Conservation (phyloP, 2,113 vertebrate species). For the Zosterops hypoxanthus region DNA sequence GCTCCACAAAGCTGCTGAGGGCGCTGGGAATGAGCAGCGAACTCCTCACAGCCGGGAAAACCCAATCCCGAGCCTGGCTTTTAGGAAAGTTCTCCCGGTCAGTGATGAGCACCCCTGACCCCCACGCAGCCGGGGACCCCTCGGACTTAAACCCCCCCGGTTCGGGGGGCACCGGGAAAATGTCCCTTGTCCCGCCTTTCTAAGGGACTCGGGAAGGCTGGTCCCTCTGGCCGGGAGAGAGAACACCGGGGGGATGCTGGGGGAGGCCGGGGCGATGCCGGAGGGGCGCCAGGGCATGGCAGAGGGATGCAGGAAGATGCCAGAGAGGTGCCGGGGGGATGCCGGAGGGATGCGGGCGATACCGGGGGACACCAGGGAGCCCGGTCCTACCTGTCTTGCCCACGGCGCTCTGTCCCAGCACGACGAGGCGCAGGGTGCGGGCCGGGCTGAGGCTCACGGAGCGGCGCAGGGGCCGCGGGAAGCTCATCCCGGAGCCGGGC, state of each 20-base stretch:
- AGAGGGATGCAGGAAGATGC: neutral
- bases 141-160: neutral
- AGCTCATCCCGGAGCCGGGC: slow-evolving; percentile 64
- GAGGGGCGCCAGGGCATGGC: neutral
- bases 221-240: neutral
- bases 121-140: neutral
- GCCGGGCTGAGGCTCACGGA: slow-evolving; percentile 69
- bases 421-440: slow-evolving; percentile 70
- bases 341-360: neutral
- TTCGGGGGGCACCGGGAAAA: rapidly evolving
- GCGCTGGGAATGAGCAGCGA: rapidly evolving
- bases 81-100: rapidly evolving
- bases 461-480: slow-evolving; percentile 74
- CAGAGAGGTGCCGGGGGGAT: neutral
- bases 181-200: neutral
- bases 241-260: neutral
- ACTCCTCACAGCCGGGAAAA: neutral
- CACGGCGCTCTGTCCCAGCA: slow-evolving; percentile 74
- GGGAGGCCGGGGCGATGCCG: neutral
- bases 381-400: slow-evolving; percentile 77
- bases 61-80: neutral
- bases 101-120: rapidly evolving
- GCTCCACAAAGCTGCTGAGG: neutral
- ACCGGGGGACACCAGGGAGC: too few relatives aligned
- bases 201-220: too few relatives aligned